Evolutionary conservation across 2,113 vertebrate genomes (phyloP).

Genomic region (Galbula dea): DNA sequence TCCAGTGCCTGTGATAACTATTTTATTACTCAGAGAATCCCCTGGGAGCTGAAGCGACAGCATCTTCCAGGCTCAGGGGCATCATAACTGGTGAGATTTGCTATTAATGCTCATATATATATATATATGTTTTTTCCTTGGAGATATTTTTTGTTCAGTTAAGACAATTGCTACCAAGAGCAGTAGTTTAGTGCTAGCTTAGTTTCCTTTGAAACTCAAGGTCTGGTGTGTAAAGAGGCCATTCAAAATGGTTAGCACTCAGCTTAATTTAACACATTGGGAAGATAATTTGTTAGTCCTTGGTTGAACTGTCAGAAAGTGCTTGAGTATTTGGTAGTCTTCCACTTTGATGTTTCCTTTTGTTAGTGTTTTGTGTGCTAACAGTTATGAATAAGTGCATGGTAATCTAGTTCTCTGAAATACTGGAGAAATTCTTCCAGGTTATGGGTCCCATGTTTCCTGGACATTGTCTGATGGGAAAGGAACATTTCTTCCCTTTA

Average conservation of each 20-base stretch:
- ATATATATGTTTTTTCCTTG: no score
- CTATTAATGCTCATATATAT: neutral
- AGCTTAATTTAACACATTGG: neutral
- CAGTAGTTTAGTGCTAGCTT: neutral
- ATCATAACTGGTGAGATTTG: neutral
- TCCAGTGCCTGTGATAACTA: neutral
- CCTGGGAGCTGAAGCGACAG: neutral
- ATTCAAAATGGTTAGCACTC: neutral
- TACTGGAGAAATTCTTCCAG: neutral
- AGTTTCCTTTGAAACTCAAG: neutral
- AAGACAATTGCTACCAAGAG: neutral
- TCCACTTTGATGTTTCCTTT: neutral
- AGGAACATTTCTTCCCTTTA: neutral
- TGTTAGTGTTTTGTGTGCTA: neutral
- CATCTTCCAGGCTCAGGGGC: neutral
- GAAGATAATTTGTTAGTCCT: neutral
- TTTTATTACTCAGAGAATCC: neutral
- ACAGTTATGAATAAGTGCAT: neutral
- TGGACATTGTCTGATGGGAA: neutral
- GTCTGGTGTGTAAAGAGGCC: neutral
- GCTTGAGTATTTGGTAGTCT: neutral
- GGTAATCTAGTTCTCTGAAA: neutral
- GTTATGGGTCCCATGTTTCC: neutral
- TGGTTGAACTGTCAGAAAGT: neutral
- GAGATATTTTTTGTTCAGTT: neutral